phyloP scores from a whole-genome alignment of 92 coral and sea anemone genomes.

The Bergia puertoricense region DNA sequence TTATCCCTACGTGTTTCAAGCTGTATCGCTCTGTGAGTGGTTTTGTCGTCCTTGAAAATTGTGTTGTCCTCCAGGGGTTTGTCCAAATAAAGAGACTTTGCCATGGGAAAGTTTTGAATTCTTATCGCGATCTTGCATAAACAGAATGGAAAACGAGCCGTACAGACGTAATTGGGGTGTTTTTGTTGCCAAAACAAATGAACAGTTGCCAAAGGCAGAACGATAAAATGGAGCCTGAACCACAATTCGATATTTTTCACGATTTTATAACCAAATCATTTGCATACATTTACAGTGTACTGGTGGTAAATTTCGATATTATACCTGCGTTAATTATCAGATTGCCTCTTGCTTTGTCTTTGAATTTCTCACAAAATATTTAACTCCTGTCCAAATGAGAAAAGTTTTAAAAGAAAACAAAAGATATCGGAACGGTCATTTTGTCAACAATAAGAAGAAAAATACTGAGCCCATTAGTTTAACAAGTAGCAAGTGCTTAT shows the following conservation, averaged over 20 bases:
- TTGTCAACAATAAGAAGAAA: neutral
- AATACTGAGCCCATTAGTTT: constrained; percentile 4
- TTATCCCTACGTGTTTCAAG: neutral
- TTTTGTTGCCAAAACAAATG: constrained; percentile 2
- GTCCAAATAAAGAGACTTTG: constrained; percentile 16
- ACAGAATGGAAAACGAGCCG: neutral
- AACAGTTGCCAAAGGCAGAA: neutral
- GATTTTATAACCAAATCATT: neutral
- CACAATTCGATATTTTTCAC: neutral
- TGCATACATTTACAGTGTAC: neutral
- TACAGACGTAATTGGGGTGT: neutral
- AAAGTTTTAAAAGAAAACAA: constrained; percentile 18
- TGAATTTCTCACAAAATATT: constrained; percentile 2
- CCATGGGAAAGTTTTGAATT: constrained; percentile 5
- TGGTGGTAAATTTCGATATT: neutral
- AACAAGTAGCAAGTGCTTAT: constrained; percentile 4
- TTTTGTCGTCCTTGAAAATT: neutral
- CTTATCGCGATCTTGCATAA: constrained; percentile 35
- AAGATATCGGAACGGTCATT: constrained; percentile 7
- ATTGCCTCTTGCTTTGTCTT: neutral
- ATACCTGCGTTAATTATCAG: neutral
- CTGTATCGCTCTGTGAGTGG: neutral
- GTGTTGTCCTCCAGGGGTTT: constrained; percentile 28
- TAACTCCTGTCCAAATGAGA: neutral
- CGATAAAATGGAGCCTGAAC: neutral